Percentiles rank a stretch among this genome's conserved stretches.
phyloP scores from a whole-genome alignment of 2,888 invertebrate genomes.

The Crepidodera aurea region DNA sequence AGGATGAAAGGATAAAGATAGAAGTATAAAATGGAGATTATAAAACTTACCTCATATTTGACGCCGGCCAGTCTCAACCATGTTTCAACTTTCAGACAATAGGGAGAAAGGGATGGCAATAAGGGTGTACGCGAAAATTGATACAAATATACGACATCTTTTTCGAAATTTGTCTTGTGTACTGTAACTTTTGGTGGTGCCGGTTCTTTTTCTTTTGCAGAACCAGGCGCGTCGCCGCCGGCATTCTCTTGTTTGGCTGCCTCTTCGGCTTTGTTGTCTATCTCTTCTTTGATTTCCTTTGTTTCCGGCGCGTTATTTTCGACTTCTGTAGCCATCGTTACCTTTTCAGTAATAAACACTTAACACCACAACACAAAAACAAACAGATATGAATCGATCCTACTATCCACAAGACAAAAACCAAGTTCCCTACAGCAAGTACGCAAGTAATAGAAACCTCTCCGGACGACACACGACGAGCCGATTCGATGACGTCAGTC shows the following conservation, averaged over 20 bases:
- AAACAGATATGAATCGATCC: conserved; percentile 37
- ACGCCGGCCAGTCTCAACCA: conserved; percentile 91
- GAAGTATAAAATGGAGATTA: background rate
- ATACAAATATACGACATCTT: conserved; percentile 92
- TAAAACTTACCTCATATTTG: conserved; percentile 86
- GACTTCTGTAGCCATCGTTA: conserved; percentile 77
- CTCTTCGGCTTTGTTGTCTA: conserved; percentile 64
- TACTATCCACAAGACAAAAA: conserved; percentile 28
- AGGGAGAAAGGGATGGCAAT: conserved; percentile 90
- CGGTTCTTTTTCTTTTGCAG: conserved; percentile 68
- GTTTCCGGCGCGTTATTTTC: conserved; percentile 75
- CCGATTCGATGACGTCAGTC: conserved; percentile 50
- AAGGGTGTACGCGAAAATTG: conserved; percentile 91
- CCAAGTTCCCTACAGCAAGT: conserved; percentile 18
- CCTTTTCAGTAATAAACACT: conserved; percentile 32
- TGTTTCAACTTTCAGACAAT: conserved; percentile 95
- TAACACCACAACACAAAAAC: conserved; percentile 40
- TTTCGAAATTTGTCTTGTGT: conserved; percentile 88
- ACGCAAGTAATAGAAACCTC: background rate
- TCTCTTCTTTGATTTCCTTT: conserved; percentile 63
- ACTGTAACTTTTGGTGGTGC: conserved; percentile 80
- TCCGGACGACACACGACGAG: conserved; percentile 27
- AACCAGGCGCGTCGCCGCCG: conserved; percentile 62
- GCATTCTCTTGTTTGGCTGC: conserved; percentile 60
- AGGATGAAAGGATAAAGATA: background rate